Percentiles rank a stretch among this genome's conserved stretches.
These are phyloP conservation scores for Neomorphus geoffroyi DNA, from an alignment of 2,797 vertebrate species.

Conservation along the genomic window DNA sequence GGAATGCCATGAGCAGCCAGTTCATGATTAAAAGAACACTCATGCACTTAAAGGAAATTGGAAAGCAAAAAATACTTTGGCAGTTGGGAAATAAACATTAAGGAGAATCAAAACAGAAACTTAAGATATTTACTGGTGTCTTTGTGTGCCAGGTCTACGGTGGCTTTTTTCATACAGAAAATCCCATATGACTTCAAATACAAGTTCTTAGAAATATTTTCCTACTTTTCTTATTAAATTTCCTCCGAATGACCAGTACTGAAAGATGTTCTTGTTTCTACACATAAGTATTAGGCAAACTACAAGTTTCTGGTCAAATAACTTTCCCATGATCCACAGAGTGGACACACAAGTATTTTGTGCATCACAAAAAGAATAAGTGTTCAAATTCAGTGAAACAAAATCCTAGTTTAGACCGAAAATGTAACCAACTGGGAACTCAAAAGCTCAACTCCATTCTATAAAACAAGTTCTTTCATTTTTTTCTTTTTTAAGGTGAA, in stretches of 20 bases:
- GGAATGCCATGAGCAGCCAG: neutral
- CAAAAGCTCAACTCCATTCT: neutral
- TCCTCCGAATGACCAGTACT: neutral
- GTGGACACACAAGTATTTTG: neutral
- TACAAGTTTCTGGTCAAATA: neutral
- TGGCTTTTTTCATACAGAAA: neutral
- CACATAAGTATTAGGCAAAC: neutral
- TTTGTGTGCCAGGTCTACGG: neutral
- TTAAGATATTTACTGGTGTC: neutral
- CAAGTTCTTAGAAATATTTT: neutral
- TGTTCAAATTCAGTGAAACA: neutral
- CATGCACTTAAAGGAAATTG: neutral
- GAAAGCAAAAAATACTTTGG: neutral
- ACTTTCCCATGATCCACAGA: neutral
- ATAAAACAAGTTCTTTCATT: neutral
- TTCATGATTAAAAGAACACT: neutral
- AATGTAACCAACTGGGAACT: neutral
- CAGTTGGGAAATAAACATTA: neutral
- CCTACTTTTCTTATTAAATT: neutral
- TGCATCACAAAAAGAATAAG: neutral
- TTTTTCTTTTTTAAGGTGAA: neutral
- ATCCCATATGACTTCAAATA: neutral
- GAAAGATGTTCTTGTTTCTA: neutral
- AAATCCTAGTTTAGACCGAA: neutral
- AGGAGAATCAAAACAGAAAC: neutral